A percentile compares a stretch with the other conserved stretches of the same genome.
These are phyloP conservation scores for Bilobella aurantiaca DNA, from an alignment of 1,140 invertebrate species.

Conservation along the genomic window DNA sequence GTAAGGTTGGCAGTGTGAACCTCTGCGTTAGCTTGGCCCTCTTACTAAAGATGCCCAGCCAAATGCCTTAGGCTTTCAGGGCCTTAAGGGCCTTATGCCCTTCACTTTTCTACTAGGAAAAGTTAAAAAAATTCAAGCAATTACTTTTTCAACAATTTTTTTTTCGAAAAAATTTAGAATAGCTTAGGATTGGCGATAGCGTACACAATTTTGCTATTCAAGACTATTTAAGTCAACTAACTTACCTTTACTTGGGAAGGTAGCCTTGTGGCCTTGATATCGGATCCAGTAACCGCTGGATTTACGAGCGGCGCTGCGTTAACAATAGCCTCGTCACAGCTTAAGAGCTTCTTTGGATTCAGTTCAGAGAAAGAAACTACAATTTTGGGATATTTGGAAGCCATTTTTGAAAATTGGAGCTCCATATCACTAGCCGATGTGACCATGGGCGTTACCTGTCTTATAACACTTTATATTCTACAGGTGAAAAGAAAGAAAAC, in stretches of 20 bases:
- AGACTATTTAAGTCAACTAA: slow-evolving; percentile 39
- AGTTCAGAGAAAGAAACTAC: slow-evolving; percentile 49
- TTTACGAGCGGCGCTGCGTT: slow-evolving; percentile 82
- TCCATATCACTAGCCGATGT: slow-evolving; percentile 57
- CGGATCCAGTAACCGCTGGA: slow-evolving; percentile 63
- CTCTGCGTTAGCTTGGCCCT: too few species aligned
- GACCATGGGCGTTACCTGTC: slow-evolving; percentile 53
- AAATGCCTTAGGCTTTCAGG: too few species aligned
- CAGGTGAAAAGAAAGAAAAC: slow-evolving; percentile 38
- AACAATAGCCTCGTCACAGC: slow-evolving; percentile 72
- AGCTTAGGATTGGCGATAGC: too few species aligned
- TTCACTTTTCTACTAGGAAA: too few species aligned
- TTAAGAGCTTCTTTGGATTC: slow-evolving; percentile 66
- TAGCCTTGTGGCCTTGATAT: slow-evolving; percentile 87
- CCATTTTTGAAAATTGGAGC: slow-evolving; percentile 54
- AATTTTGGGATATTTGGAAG: slow-evolving; percentile 52
- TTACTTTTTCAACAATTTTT: too few species aligned
- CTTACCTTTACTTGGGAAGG: slow-evolving; percentile 47
- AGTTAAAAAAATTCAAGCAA: too few species aligned
- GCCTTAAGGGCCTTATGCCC: too few species aligned
- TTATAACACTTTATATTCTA: slow-evolving; percentile 53
- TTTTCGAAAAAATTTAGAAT: too few species aligned
- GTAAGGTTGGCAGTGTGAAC: too few species aligned
- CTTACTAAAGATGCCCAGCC: too few species aligned
- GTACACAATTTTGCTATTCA: slow-evolving; percentile 54